Evolutionary conservation across 2,113 vertebrate genomes (phyloP).

Genomic region (Clinocottus analis): DNA sequence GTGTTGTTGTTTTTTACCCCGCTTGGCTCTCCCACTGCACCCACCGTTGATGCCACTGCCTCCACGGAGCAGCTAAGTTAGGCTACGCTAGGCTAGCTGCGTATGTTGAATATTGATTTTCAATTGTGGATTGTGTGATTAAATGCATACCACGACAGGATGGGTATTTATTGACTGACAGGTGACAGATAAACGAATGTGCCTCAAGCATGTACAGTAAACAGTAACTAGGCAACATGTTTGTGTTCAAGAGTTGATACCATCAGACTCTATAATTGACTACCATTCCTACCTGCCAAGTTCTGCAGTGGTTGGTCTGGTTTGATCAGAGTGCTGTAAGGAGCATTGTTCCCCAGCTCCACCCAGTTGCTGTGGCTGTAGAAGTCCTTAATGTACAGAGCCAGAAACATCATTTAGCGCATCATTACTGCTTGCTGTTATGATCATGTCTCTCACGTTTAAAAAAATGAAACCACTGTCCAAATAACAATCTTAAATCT

Average conservation of each 20-base stretch:
- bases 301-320: constrained; percentile 66
- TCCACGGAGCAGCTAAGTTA: too few species aligned
- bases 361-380: constrained; percentile 83
- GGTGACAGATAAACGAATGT: constrained; percentile 8
- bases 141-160: background rate
- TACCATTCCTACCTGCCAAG: constrained; percentile 66
- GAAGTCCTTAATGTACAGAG: constrained; percentile 67
- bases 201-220: background rate
- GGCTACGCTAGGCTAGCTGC: too few species aligned
- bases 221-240: background rate
- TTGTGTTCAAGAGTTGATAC: background rate
- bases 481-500: background rate
- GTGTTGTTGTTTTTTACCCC: too few species aligned
- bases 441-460: background rate
- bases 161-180: background rate
- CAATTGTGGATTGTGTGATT: background rate
- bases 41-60: too few species aligned
- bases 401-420: background rate
- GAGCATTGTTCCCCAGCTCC: constrained; percentile 68
- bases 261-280: background rate
- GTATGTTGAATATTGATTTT: too few species aligned
- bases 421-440: background rate
- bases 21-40: too few species aligned
- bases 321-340: constrained; percentile 66
- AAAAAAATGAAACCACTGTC: background rate